Percentiles rank a stretch among this genome's conserved stretches.
These are phyloP conservation scores for Cataglyphis hispanica DNA, from an alignment of 1,140 invertebrate genomes.

Conservation along the genomic window DNA sequence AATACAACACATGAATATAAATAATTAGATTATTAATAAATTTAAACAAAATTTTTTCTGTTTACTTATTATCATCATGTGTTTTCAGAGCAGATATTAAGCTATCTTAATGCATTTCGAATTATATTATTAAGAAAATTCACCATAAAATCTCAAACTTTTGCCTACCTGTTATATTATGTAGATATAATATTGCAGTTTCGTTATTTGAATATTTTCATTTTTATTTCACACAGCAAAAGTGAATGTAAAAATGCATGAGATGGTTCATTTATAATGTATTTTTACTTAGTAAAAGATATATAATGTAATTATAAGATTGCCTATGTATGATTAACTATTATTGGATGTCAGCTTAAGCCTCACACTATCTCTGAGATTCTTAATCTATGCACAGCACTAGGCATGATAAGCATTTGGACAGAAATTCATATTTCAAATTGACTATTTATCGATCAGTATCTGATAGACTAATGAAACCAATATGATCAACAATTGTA, in stretches of 20 bases:
- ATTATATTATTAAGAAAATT: background rate
- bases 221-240: conserved; percentile 8
- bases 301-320: conserved; percentile 9
- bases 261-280: background rate
- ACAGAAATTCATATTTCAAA: conserved; percentile 59
- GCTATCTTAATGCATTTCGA: background rate
- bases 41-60: background rate
- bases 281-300: conserved; percentile 26
- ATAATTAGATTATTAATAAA: background rate
- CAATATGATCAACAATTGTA: conserved; percentile 25
- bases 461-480: conserved; percentile 32
- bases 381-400: conserved; percentile 52
- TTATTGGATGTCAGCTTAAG: conserved; percentile 50
- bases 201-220: conserved; percentile 44
- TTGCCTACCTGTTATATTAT: conserved; percentile 8
- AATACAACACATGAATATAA: background rate
- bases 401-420: conserved; percentile 57
- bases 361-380: conserved; percentile 33
- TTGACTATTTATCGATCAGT: conserved; percentile 52
- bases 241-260: conserved; percentile 39
- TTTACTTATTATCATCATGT: background rate
- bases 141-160: background rate
- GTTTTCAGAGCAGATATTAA: background rate
- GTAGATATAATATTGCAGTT: conserved; percentile 44
- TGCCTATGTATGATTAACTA: background rate